Conservation (phyloP, 2,797 vertebrate species). For the Staurois parvus region DNA sequence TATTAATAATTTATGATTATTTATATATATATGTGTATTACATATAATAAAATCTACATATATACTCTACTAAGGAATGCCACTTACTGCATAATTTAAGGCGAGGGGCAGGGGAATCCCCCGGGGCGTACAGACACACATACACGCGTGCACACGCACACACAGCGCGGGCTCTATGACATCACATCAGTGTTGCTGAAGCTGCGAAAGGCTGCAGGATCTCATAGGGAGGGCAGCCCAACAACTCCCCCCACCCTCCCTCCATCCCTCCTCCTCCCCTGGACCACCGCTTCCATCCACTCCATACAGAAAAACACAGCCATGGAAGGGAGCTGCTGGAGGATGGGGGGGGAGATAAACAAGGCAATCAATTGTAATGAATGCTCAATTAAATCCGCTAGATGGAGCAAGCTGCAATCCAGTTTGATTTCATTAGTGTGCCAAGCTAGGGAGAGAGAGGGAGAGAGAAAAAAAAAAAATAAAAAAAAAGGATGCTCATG, state of each 20-base stretch:
- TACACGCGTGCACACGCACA: background rate
- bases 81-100: background rate
- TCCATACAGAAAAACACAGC: slow-evolving; percentile 57
- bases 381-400: slow-evolving; percentile 57
- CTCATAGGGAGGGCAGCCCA: slow-evolving; percentile 10
- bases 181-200: slow-evolving; percentile 40
- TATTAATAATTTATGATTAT: no score
- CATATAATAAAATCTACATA: no score
- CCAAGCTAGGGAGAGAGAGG: slow-evolving; percentile 16
- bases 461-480: background rate
- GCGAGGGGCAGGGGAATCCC: slow-evolving; percentile 44
- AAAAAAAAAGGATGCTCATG: slow-evolving; percentile 1
- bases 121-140: background rate
- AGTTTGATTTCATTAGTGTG: slow-evolving; percentile 42
- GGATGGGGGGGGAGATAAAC: slow-evolving; percentile 48
- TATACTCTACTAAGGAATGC: background rate
- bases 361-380: slow-evolving; percentile 59
- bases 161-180: slow-evolving; percentile 24
- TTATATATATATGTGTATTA: background rate
- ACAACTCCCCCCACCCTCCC: slow-evolving; percentile 5
- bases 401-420: slow-evolving; percentile 56
- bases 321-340: slow-evolving; percentile 30
- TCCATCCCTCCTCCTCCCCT: slow-evolving; percentile 30
- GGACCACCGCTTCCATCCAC: slow-evolving; percentile 54
- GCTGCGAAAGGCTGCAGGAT: slow-evolving; percentile 52